These are phyloP conservation scores for Drosophila neutralis DNA, from an alignment of 2,888 invertebrate species.

Conservation along the genomic window DNA sequence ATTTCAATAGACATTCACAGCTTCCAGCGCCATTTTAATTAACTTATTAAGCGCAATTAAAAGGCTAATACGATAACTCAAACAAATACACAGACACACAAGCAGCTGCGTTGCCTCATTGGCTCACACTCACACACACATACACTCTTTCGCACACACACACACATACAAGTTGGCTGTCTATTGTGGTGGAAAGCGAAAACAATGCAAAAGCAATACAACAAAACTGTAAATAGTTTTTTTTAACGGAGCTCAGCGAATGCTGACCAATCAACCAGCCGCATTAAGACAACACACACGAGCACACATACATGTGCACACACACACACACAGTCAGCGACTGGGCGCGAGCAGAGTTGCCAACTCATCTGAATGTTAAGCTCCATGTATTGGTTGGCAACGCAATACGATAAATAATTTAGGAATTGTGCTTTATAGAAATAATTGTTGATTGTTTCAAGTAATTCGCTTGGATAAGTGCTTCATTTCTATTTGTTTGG, in stretches of 20 bases:
- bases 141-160: conserved; percentile 13
- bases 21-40: conserved; percentile 37
- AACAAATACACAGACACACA: conserved; percentile 9
- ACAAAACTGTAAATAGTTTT: conserved; percentile 64
- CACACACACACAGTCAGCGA: conserved; percentile 10
- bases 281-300: conserved; percentile 32
- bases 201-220: conserved; percentile 50
- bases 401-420: conserved; percentile 6
- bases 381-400: conserved; percentile 19
- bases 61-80: conserved; percentile 22
- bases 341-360: conserved; percentile 64
- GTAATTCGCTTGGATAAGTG: conserved; percentile 15
- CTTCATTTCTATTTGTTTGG: conserved; percentile 14
- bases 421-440: conserved; percentile 23
- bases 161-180: conserved; percentile 27
- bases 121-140: conserved; percentile 34
- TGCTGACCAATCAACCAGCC: conserved; percentile 62
- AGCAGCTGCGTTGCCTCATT: conserved; percentile 48
- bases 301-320: neutral
- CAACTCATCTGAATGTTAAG: conserved; percentile 42
- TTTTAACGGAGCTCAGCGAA: conserved; percentile 62
- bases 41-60: conserved; percentile 57
- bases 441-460: conserved; percentile 44
- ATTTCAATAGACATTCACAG: conserved; percentile 14
- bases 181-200: conserved; percentile 57